Percentiles rank a stretch among this genome's conserved stretches.
These are phyloP conservation scores for Tribolium castaneum DNA, from an alignment of 1,140 invertebrate species.

Conservation along the genomic window DNA sequence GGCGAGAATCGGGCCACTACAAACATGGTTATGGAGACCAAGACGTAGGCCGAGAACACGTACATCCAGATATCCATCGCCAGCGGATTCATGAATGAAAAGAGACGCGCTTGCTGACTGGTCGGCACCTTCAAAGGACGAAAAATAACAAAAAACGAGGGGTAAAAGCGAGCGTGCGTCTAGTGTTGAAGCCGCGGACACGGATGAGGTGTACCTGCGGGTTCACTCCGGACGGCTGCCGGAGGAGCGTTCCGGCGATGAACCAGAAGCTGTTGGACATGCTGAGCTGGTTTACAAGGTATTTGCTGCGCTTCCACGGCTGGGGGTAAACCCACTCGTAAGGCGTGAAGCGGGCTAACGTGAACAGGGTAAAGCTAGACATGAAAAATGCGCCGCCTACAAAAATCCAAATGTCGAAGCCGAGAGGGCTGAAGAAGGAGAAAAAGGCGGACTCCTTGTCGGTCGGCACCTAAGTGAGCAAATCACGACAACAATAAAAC, in stretches of 20 bases:
- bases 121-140: conserved; percentile 68
- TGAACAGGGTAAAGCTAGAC: conserved; percentile 92
- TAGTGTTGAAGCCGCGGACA: neutral
- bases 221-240: conserved; percentile 90
- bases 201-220: conserved; percentile 76
- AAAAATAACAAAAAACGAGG: conserved; percentile 2
- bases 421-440: conserved; percentile 94
- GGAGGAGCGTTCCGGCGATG: conserved; percentile 91
- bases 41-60: conserved; percentile 79
- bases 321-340: conserved; percentile 95
- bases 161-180: neutral
- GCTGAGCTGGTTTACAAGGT: conserved; percentile 92
- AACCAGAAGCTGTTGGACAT: conserved; percentile 95
- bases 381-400: conserved; percentile 91
- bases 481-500: neutral
- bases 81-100: conserved; percentile 89
- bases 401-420: conserved; percentile 95
- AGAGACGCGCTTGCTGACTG: conserved; percentile 79
- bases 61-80: conserved; percentile 88
- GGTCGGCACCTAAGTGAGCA: conserved; percentile 79
- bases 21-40: conserved; percentile 86
- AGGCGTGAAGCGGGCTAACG: conserved; percentile 93
- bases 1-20: conserved; percentile 84
- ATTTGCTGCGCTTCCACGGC: conserved; percentile 82
- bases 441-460: conserved; percentile 92